phyloP scores from a whole-genome alignment of 2,113 vertebrate species.

The Cebidichthys violaceus region DNA sequence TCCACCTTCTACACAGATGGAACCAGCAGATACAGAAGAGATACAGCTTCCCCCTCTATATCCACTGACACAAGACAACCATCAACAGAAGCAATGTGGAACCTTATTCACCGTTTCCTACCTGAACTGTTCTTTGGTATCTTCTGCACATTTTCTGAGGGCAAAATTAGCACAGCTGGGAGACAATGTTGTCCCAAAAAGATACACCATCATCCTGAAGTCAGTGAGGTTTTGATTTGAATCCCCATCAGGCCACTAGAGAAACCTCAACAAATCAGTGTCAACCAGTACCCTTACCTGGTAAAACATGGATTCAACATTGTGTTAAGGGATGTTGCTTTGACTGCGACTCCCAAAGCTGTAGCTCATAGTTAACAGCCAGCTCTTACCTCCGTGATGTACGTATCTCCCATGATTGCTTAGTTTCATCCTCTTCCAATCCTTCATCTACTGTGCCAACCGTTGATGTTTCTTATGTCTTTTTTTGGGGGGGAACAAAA shows the following conservation, averaged over 20 bases:
- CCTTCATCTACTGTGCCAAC: too few species aligned
- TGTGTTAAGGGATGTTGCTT: too few species aligned
- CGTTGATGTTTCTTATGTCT: too few species aligned
- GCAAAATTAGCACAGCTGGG: neutral
- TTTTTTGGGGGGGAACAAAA: too few species aligned
- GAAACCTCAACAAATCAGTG: neutral
- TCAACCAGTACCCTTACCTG: neutral
- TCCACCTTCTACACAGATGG: neutral
- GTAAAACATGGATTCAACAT: neutral
- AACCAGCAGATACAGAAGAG: too few species aligned
- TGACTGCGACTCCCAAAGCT: too few species aligned
- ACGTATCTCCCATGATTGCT: too few species aligned
- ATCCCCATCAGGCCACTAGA: neutral
- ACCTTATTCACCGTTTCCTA: neutral
- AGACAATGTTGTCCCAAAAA: neutral
- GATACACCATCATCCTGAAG: too few species aligned
- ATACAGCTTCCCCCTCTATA: neutral
- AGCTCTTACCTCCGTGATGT: too few species aligned
- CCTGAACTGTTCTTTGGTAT: neutral
- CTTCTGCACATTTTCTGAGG: neutral
- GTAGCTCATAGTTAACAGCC: too few species aligned
- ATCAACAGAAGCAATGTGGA: neutral
- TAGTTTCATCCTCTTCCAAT: too few species aligned
- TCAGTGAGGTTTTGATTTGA: neutral
- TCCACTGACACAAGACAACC: neutral